Evolutionary conservation across 2,888 invertebrate species (phyloP).

Genomic region (Machimus atricapillus): DNA sequence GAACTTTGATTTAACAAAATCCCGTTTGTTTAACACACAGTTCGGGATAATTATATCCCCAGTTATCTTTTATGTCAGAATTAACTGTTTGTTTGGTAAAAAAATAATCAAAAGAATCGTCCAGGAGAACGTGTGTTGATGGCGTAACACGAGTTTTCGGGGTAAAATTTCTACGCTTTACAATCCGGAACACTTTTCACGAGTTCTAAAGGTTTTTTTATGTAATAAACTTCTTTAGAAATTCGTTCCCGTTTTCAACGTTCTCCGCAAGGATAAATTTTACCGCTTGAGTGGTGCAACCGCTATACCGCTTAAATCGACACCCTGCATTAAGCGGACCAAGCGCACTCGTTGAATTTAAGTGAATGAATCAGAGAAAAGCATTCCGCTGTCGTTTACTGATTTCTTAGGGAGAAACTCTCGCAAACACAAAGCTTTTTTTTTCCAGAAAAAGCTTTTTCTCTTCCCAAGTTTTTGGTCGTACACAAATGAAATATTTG

Average conservation of each 20-base stretch:
- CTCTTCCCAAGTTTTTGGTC: neutral
- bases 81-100: neutral
- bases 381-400: neutral
- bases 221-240: neutral
- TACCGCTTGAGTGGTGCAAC: constrained; percentile 16
- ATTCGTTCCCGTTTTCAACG: neutral
- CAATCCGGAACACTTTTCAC: neutral
- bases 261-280: neutral
- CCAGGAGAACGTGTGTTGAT: constrained; percentile 32
- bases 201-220: neutral
- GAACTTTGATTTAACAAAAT: neutral
- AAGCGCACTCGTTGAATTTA: constrained; percentile 22
- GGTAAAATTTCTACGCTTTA: neutral
- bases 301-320: constrained; percentile 19
- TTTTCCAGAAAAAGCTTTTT: neutral
- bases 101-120: neutral
- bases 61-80: constrained; percentile 14
- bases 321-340: neutral
- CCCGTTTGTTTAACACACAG: neutral
- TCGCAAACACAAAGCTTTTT: neutral
- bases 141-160: constrained; percentile 15
- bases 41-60: neutral
- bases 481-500: neutral
- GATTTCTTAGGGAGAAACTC: neutral
- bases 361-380: constrained; percentile 38